Base-by-base conservation (phyloP, 2,888 invertebrate genomes). In the Coenonympha arcania region DNA sequence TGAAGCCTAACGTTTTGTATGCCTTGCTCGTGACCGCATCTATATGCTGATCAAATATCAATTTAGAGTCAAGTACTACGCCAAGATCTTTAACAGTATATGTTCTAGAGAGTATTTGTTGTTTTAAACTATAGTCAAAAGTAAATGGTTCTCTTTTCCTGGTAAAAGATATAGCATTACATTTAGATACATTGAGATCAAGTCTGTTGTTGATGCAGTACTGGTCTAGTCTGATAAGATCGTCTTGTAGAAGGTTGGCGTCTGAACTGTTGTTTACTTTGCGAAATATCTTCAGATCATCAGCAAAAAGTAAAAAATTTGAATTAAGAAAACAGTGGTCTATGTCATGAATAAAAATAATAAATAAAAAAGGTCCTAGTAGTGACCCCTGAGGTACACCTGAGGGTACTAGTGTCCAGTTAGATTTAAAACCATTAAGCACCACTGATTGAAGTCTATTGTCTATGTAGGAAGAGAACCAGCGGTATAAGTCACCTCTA, bases 161-260 rank as follows among this genome's bases (percentile, higher is more conserved):
- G 1, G 31, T 31, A 31, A 31, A 31, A 2, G 31, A 31, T 2
- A 43, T 33, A 18, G 36, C 40, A 26, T 24, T 48, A 22, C 48
- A 56, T n/a, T 56, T 54, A 4, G 31, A 40, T 2, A 50, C 43
- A 45, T 58, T 56, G n/a, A 58, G 24, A 18, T 58, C 49, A n/a
- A 56, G 42, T 24, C 39, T 50, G 31, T 54, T 52, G 3, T 8
- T 4, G 6, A 0, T 6, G 22, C 56, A 56, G 24, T 53, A 56
- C 2, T 50, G 5, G 15, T 52, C 54, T 16, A 55, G 37, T 30
- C 54, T 42, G n/a, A 11, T 6, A 16, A 54, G 20, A 15, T 52
- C 50, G 8, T 44, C 44, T 34, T 54, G 54, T 11, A 47, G 47
- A n/a, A n/a, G n/a, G n/a, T n/a, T 6, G 33, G 9, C 1, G 24